Percentiles rank a stretch among this genome's conserved stretches.
Evolutionary conservation across 2,113 vertebrate genomes (phyloP).

Genomic region (Myotis brandtii): DNA sequence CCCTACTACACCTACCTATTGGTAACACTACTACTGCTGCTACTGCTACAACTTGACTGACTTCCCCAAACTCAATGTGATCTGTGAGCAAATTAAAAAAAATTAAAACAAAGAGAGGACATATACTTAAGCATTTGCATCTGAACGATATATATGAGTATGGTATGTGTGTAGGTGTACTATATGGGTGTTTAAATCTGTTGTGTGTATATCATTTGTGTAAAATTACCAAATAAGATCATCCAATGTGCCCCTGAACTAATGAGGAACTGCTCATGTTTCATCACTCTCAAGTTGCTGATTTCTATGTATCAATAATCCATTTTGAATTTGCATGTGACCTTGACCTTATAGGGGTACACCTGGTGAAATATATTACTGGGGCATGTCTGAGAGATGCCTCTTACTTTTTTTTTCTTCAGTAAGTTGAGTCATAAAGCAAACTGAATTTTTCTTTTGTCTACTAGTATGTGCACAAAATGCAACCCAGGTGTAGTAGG

Average conservation of each 20-base stretch:
- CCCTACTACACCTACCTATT: neutral
- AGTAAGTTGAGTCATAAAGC: neutral
- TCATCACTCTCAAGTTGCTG: neutral
- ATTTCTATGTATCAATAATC: neutral
- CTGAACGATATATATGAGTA: neutral
- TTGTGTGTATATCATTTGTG: neutral
- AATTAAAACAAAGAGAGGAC: neutral
- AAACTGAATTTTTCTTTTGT: conserved; percentile 24
- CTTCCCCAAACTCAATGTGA: neutral
- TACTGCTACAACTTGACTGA: neutral
- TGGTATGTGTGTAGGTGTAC: neutral
- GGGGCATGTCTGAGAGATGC: neutral
- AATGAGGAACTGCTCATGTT: neutral
- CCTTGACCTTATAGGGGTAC: neutral
- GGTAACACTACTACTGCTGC: neutral
- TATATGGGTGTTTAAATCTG: neutral
- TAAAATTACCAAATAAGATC: neutral
- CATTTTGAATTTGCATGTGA: neutral
- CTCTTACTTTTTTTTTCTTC: neutral
- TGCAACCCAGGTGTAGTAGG: neutral
- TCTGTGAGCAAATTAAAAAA: neutral
- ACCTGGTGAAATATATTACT: neutral
- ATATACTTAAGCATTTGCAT: neutral
- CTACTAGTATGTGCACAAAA: neutral
- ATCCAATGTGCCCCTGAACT: neutral